Base-by-base conservation (phyloP, 1,140 invertebrate genomes). In the Diabrotica undecimpunctata region DNA sequence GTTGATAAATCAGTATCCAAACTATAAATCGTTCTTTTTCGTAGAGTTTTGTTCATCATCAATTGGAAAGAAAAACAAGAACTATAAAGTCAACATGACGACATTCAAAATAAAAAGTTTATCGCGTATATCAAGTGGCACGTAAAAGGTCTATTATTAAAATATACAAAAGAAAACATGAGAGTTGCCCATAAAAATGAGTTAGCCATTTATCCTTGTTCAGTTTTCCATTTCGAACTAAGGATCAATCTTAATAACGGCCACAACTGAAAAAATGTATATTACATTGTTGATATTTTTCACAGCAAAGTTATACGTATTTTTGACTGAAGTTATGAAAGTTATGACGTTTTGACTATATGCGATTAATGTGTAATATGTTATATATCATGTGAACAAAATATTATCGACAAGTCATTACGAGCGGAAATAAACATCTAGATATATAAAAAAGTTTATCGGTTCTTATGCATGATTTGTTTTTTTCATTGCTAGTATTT, bases 131-230 rank as follows among this genome's bases (percentile, higher is more conserved):
- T 57, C 55, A 57, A 57, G 37, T 57, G 55, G 8, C 36, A 57
- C 55, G 55, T 57, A 57, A 57, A 11, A 57, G 36, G 55, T 57
- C 37, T 38, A 57, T 41, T 38, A 57, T 57, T 38, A 12, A 36
- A 57, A 57, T 37, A 57, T 11, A 57, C 55, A 57, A 57, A n/a
- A 46, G 36, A 7, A 57, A 57, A 57, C 7, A 57, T 57, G 37
- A 37, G n/a, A 12, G n/a, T 39, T n/a, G 36, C 12, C 12, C 55
- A 57, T 38, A 57, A 37, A 57, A 3, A 5, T 57, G 55, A 38
- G 38, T 25, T 57, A 10, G 55, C 55, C n/a, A 38, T 57, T 57
- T 8, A 57, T 57, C 55, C 41, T 37, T 57, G 36, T 57, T 57
- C 25, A 10, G 10, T 57, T 57, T 55, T 13, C 14, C 12, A 55